Percentiles rank a stretch among this genome's conserved stretches.
These are phyloP conservation scores for Patella caerulea DNA, from an alignment of 2,888 invertebrate genomes.

Conservation along the genomic window DNA sequence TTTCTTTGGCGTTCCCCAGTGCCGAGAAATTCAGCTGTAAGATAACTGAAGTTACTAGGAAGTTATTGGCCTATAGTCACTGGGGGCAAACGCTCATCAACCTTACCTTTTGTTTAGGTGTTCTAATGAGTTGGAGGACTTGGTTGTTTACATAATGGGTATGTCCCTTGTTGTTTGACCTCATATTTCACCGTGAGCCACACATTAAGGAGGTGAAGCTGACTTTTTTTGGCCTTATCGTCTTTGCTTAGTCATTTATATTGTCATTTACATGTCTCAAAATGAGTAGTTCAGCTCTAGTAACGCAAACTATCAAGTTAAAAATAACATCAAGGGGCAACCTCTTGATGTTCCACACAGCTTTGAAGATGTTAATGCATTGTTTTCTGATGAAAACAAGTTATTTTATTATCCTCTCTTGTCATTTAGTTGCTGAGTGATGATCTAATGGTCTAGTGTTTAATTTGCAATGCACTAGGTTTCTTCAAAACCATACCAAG, in stretches of 20 bases:
- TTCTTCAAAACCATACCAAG: no score
- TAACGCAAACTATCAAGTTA: no score
- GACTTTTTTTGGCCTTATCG: neutral
- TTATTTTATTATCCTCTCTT: no score
- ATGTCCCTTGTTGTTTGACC: slow-evolving; percentile 15
- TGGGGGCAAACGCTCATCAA: neutral
- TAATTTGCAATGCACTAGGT: no score
- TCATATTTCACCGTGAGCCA: slow-evolving; percentile 8
- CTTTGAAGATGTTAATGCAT: no score
- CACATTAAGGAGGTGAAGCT: slow-evolving; percentile 1
- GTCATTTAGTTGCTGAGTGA: no score
- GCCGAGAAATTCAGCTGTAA: neutral
- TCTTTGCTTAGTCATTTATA: slow-evolving; percentile 9
- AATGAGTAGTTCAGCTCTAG: no score
- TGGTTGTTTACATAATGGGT: slow-evolving; percentile 24
- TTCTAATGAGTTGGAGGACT: slow-evolving; percentile 3
- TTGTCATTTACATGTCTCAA: slow-evolving; percentile 1
- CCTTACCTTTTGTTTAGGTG: slow-evolving; percentile 7
- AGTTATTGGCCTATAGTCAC: slow-evolving; percentile 1
- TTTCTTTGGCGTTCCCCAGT: neutral
- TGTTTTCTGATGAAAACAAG: no score
- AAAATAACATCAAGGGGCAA: no score
- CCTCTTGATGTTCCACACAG: no score
- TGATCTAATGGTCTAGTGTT: no score
- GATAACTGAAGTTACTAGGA: slow-evolving; percentile 7